Percentiles rank a stretch among this genome's conserved stretches.
phyloP scores from a whole-genome alignment of 2,888 invertebrate genomes.

The Chaetogeoica ovagalla region DNA sequence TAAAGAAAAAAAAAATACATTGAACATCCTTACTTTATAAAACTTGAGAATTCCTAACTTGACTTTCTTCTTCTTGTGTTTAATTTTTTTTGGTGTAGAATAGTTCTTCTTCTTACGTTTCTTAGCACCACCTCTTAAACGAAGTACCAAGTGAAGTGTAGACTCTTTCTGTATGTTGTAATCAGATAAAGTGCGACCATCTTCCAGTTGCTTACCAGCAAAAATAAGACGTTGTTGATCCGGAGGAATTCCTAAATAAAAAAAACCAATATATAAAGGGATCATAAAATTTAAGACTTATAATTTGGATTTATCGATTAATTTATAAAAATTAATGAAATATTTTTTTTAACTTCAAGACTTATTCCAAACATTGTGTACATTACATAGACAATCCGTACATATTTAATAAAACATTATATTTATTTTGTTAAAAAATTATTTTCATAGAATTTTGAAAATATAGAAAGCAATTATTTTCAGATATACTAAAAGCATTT shows the following conservation, averaged over 20 bases:
- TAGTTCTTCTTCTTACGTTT: constrained; percentile 99
- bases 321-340: too few relatives aligned
- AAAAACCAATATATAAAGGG: not conserved
- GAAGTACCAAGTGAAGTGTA: constrained; percentile 83
- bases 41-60: constrained; percentile 97
- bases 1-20: not conserved
- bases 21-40: constrained; percentile 80
- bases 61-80: constrained; percentile 99
- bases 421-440: too few relatives aligned
- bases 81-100: constrained; percentile 99
- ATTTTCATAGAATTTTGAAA: too few relatives aligned
- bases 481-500: too few relatives aligned
- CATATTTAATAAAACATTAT: too few relatives aligned
- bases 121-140: constrained; percentile 96
- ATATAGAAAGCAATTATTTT: too few relatives aligned
- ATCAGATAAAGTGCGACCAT: constrained; percentile 89
- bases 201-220: constrained; percentile 93
- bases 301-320: not conserved
- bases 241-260: constrained; percentile 71
- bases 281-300: not conserved
- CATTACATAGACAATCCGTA: too few relatives aligned
- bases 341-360: too few relatives aligned
- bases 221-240: constrained; percentile 90
- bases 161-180: constrained; percentile 96
- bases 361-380: too few relatives aligned